Conservation (phyloP, 2,888 invertebrate genomes). For the Heliconius charithonia region DNA sequence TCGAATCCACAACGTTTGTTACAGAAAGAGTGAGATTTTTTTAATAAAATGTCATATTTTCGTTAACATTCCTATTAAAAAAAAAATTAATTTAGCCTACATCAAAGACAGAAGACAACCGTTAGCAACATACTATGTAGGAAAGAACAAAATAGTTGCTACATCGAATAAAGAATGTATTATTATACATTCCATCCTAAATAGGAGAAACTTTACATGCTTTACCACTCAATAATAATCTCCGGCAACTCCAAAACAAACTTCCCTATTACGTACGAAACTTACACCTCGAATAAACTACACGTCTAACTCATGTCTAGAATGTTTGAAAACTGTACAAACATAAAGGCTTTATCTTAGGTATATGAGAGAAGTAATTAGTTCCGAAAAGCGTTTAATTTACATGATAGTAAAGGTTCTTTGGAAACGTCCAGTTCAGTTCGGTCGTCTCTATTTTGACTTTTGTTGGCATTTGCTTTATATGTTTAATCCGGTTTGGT, state of each 20-base stretch:
- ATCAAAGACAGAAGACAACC: not conserved
- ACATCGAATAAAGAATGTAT: not conserved
- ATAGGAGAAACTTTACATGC: constrained; percentile 43
- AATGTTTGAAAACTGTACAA: constrained; percentile 69
- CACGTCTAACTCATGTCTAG: constrained; percentile 60
- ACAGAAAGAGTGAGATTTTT: too few species aligned
- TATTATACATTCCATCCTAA: not conserved
- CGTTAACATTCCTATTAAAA: too few species aligned
- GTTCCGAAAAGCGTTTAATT: constrained; percentile 57
- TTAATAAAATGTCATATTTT: too few species aligned
- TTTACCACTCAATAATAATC: constrained; percentile 60
- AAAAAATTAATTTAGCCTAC: not conserved
- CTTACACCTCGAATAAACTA: constrained; percentile 69
- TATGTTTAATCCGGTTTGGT: not conserved
- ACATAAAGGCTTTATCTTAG: constrained; percentile 68
- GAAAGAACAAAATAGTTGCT: not conserved
- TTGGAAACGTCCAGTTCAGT: constrained; percentile 46
- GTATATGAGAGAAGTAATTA: constrained; percentile 69
- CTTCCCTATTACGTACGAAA: constrained; percentile 70
- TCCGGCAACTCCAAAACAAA: constrained; percentile 62
- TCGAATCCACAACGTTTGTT: too few species aligned
- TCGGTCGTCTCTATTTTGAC: not conserved
- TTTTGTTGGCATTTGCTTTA: constrained; percentile 44
- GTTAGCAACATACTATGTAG: not conserved
- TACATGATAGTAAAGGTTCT: constrained; percentile 70